phyloP scores from a whole-genome alignment of 1,140 invertebrate species.

The Rhizoglyphus robini region DNA sequence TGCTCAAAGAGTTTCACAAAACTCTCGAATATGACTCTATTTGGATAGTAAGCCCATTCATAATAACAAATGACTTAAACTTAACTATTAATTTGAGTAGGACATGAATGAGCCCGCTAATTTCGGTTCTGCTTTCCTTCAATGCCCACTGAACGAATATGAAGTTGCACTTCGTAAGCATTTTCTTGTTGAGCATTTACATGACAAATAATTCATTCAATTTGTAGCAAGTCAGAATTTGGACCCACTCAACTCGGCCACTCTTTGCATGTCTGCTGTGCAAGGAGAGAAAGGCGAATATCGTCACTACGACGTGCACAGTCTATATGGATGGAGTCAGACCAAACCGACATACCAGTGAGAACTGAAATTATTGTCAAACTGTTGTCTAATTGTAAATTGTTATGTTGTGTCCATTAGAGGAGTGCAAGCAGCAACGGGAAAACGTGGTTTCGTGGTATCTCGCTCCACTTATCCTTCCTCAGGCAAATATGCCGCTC shows the following conservation, averaged over 20 bases:
- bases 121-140: neutral
- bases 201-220: conserved; percentile 52
- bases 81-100: too few species aligned
- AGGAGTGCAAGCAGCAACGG: too few species aligned
- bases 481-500: too few species aligned
- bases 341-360: conserved; percentile 57
- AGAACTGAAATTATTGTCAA: conserved; percentile 46
- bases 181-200: conserved; percentile 44
- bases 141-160: neutral
- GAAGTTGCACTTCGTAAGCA: neutral
- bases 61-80: too few species aligned
- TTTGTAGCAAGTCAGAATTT: conserved; percentile 49
- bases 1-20: conserved; percentile 32
- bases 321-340: conserved; percentile 62
- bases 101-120: too few species aligned
- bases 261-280: conserved; percentile 64
- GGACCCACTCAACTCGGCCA: conserved; percentile 46
- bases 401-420: too few species aligned
- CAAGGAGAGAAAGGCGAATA: conserved; percentile 46
- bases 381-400: too few species aligned
- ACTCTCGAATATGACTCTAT: conserved; percentile 30
- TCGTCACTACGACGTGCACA: conserved; percentile 64
- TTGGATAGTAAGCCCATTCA: conserved; percentile 16
- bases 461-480: too few species aligned
- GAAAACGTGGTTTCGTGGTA: too few species aligned